Conservation (phyloP, 1,140 invertebrate genomes). For the Sycophila sp. region DNA sequence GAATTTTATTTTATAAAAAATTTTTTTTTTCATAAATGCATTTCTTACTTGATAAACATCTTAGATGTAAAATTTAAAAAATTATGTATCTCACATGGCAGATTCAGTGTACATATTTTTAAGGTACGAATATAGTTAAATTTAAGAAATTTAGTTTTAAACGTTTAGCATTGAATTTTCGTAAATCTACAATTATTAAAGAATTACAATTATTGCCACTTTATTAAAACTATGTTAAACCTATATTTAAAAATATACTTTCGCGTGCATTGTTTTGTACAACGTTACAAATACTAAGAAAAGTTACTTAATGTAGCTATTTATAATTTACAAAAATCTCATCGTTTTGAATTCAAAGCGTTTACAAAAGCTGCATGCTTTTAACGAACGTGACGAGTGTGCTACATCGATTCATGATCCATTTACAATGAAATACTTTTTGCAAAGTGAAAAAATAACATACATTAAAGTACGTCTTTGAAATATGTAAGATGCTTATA, state of each 20-base stretch:
- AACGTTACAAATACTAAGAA: slow-evolving; percentile 19
- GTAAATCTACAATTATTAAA: slow-evolving; percentile 27
- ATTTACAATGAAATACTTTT: slow-evolving; percentile 6
- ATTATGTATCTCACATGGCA: slow-evolving; percentile 14
- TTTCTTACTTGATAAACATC: slow-evolving; percentile 22
- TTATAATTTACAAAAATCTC: slow-evolving; percentile 12
- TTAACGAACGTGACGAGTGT: slow-evolving; percentile 4
- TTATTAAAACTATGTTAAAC: not conserved
- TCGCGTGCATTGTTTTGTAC: not conserved
- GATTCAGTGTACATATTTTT: slow-evolving; percentile 13
- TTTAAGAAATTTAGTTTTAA: slow-evolving; percentile 5
- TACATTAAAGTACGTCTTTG: too few species aligned
- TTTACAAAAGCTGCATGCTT: not conserved
- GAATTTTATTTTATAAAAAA: slow-evolving; percentile 32
- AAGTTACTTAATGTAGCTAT: not conserved
- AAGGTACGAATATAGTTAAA: slow-evolving; percentile 23
- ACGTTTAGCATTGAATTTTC: slow-evolving; percentile 22
- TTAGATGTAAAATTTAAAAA: slow-evolving; percentile 26
- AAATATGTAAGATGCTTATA: too few species aligned
- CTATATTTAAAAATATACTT: slow-evolving; percentile 17
- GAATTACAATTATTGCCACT: slow-evolving; percentile 18
- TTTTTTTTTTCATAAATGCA: slow-evolving; percentile 16
- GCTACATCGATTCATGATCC: not conserved
- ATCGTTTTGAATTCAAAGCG: slow-evolving; percentile 10
- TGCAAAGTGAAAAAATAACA: too few species aligned